Evolutionary conservation across 1,140 invertebrate genomes (phyloP).

Genomic region (Dendrolimus punctatus): DNA sequence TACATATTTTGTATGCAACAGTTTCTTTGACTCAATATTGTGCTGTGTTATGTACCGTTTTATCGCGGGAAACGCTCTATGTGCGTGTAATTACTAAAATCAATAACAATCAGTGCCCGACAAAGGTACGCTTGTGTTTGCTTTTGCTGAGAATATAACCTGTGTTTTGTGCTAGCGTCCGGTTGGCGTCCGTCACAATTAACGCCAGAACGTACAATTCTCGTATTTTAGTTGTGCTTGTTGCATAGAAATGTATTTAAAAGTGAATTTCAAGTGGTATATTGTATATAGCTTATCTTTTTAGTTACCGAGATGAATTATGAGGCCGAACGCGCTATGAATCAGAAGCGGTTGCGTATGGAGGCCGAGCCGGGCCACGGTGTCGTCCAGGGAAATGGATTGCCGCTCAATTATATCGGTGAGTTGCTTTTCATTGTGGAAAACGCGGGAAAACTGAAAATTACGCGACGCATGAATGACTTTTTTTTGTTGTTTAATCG

Average conservation of each 20-base stretch:
- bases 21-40: constrained; percentile 57
- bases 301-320: constrained; percentile 71
- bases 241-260: constrained; percentile 29
- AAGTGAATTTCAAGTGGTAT: constrained; percentile 20
- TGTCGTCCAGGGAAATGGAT: constrained; percentile 67
- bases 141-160: constrained; percentile 65
- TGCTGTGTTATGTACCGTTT: constrained; percentile 60
- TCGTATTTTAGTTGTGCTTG: constrained; percentile 32
- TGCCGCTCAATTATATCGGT: constrained; percentile 70
- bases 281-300: constrained; percentile 46
- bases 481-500: constrained; percentile 24
- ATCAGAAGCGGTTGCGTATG: constrained; percentile 70
- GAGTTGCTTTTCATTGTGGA: constrained; percentile 31
- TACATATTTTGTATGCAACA: constrained; percentile 68
- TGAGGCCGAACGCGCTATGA: constrained; percentile 70
- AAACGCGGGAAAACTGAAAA: constrained; percentile 8
- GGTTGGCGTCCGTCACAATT: constrained; percentile 68
- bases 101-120: constrained; percentile 66
- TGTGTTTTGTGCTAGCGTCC: constrained; percentile 71
- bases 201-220: constrained; percentile 43
- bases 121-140: constrained; percentile 72
- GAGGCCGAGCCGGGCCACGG: constrained; percentile 67
- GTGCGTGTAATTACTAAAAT: constrained; percentile 66
- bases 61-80: constrained; percentile 40
- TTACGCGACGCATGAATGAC: constrained; percentile 7